Conservation (phyloP, 2,797 vertebrate genomes). For the Pteronotus mesoamericanus region DNA sequence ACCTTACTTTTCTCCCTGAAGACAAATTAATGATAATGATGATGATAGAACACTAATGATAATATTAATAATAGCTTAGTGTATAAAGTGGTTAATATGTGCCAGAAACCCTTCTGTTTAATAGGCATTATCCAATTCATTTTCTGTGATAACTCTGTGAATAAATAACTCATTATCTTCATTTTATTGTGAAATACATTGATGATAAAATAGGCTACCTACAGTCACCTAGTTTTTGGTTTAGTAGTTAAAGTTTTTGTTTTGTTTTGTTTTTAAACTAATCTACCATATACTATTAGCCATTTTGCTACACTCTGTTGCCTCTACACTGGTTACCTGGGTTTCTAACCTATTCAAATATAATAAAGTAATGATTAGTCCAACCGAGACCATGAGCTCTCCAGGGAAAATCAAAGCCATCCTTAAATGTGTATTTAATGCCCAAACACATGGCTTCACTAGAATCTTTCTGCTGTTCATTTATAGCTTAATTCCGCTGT, state of each 20-base stretch:
- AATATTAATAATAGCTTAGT: neutral
- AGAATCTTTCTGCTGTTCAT: neutral
- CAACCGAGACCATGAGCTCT: neutral
- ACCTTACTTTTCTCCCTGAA: neutral
- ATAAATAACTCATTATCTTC: neutral
- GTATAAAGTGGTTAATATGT: neutral
- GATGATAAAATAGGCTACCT: neutral
- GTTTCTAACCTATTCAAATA: neutral
- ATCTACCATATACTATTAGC: neutral
- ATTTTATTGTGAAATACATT: neutral
- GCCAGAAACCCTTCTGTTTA: neutral
- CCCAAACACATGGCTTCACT: neutral
- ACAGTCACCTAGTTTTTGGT: neutral
- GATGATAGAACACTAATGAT: neutral
- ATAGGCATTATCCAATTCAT: neutral
- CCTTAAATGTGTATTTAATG: neutral
- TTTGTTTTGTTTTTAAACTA: neutral
- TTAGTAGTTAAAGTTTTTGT: neutral
- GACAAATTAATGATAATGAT: neutral
- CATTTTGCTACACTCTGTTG: neutral
- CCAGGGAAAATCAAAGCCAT: neutral
- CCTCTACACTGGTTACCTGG: neutral
- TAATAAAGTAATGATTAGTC: neutral
- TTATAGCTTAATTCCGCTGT: constrained; percentile 14
- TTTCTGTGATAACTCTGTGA: neutral